phyloP scores from a whole-genome alignment of 2,113 vertebrate species.

The Noctilio leporinus region DNA sequence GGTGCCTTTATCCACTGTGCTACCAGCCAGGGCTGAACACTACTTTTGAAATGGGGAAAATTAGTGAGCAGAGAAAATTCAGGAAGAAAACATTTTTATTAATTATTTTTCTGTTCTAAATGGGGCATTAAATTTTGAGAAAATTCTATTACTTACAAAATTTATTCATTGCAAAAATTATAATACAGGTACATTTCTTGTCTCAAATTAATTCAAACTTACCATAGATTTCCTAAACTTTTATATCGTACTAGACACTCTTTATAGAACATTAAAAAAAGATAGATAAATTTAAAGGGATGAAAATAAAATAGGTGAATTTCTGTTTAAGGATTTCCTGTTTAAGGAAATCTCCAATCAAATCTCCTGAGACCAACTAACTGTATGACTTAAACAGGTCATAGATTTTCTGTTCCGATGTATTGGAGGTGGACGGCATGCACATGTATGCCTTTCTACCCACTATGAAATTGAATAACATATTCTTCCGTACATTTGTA shows the following conservation, averaged over 20 bases:
- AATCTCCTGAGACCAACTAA: not conserved
- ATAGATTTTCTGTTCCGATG: not conserved
- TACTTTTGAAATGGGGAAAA: not conserved
- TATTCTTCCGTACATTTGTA: not conserved
- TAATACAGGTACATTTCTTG: not conserved
- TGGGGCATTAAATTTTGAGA: not conserved
- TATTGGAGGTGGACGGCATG: not conserved
- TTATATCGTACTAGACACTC: not conserved
- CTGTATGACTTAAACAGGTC: not conserved
- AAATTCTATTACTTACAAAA: not conserved
- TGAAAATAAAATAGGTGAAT: not conserved
- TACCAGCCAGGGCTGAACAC: no score
- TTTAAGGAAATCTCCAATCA: not conserved
- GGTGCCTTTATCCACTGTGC: no score
- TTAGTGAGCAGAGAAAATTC: not conserved
- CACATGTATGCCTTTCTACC: not conserved
- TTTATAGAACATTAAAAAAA: not conserved
- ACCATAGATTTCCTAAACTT: not conserved
- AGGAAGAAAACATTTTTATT: not conserved
- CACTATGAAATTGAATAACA: not conserved
- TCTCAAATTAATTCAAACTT: not conserved
- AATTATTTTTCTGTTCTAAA: conserved; percentile 12
- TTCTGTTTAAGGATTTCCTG: not conserved
- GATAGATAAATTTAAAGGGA: not conserved
- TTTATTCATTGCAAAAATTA: not conserved